These are phyloP conservation scores for Sebastes diploproa DNA, from an alignment of 2,797 vertebrate species.

Conservation along the genomic window DNA sequence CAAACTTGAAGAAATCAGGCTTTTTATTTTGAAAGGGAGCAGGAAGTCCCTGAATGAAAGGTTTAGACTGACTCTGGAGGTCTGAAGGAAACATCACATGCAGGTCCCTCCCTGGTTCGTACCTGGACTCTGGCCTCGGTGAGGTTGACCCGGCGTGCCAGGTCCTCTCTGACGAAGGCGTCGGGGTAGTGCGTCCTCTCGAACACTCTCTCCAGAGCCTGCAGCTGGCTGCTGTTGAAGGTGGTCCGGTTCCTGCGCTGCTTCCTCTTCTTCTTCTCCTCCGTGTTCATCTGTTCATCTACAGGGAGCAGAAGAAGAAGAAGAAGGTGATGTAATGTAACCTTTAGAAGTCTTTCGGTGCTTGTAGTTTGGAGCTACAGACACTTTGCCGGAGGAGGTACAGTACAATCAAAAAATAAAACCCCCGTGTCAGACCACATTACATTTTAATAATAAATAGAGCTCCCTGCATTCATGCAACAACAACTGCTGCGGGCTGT, in stretches of 20 bases:
- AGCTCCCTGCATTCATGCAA: neutral
- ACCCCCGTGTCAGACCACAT: neutral
- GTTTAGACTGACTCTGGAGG: neutral
- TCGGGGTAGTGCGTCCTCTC: conserved; percentile 98
- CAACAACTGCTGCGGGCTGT: neutral
- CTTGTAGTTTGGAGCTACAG: neutral
- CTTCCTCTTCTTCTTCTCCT: conserved; percentile 99
- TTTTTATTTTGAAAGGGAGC: neutral
- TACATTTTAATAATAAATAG: neutral
- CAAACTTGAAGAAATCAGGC: no score
- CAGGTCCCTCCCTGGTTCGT: conserved; percentile 14
- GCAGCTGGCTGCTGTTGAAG: conserved; percentile 98
- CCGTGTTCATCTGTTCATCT: conserved; percentile 96
- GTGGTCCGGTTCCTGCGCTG: conserved; percentile 97
- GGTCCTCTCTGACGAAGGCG: conserved; percentile 96
- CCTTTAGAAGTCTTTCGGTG: neutral
- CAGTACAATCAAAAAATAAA: neutral
- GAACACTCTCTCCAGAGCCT: conserved; percentile 96
- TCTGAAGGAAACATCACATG: neutral
- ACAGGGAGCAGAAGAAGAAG: neutral
- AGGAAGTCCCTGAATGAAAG: neutral
- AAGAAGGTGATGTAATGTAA: neutral
- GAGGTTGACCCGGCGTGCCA: conserved; percentile 96
- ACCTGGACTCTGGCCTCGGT: conserved; percentile 98
- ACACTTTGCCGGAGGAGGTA: neutral